Conservation (phyloP, 2,888 invertebrate species). For the Stenodera caucasica region DNA sequence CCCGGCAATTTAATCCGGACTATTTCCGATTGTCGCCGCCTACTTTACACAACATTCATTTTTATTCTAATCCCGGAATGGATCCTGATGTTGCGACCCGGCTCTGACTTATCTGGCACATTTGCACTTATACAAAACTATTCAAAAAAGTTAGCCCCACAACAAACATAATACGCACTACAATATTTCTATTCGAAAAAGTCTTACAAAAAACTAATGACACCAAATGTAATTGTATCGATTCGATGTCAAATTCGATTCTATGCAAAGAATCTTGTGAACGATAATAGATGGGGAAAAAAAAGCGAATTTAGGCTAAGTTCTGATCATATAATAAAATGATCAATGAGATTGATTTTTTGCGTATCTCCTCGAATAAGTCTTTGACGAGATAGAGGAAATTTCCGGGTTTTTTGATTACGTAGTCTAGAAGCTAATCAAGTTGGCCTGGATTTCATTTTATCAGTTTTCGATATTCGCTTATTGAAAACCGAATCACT, state of each 20-base stretch:
- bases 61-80: conserved; percentile 45
- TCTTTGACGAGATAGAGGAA: not conserved
- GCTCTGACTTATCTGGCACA: conserved; percentile 37
- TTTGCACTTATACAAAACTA: conserved; percentile 17
- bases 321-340: not conserved
- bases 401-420: not conserved
- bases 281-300: too few species aligned
- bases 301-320: not conserved
- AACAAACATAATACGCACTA: not conserved
- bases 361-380: not conserved
- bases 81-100: conserved; percentile 18
- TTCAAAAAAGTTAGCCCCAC: not conserved
- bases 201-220: conserved; percentile 17
- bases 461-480: too few species aligned
- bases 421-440: not conserved
- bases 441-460: too few species aligned
- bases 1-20: conserved; percentile 38
- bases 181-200: not conserved
- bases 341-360: not conserved
- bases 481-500: too few species aligned
- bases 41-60: conserved; percentile 45
- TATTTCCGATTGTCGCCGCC: conserved; percentile 43
- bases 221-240: conserved; percentile 17
- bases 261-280: too few species aligned
- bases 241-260: conserved; percentile 9